Evolutionary conservation across 1,140 invertebrate species (phyloP).

Genomic region (Solenopsis invicta): DNA sequence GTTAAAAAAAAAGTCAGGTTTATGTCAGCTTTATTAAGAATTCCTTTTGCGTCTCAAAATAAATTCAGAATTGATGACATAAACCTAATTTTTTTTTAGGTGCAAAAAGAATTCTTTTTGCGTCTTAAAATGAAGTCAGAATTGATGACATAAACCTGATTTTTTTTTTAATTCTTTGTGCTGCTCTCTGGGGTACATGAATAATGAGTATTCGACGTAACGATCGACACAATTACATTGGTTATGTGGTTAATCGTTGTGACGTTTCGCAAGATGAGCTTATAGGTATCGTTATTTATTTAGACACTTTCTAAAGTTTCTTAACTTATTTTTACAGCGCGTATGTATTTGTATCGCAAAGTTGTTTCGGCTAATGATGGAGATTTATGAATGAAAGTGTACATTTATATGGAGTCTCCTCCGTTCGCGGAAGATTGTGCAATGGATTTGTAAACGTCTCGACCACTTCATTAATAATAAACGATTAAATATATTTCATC

Average conservation of each 20-base stretch:
- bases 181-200: neutral
- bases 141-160: too few relatives aligned
- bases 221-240: neutral
- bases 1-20: too few relatives aligned
- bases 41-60: too few relatives aligned
- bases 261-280: neutral
- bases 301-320: neutral
- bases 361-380: neutral
- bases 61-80: too few relatives aligned
- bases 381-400: conserved; percentile 10
- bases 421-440: neutral
- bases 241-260: neutral
- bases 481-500: neutral
- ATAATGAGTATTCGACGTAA: neutral
- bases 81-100: too few relatives aligned
- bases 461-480: conserved; percentile 26
- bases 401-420: neutral
- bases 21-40: too few relatives aligned
- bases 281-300: conserved; percentile 3
- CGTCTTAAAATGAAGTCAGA: too few relatives aligned
- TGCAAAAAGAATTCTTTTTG: too few relatives aligned
- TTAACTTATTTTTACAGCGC: conserved; percentile 5
- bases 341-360: neutral
- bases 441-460: conserved; percentile 22
- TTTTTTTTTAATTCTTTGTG: too few relatives aligned